A percentile compares a stretch with the other conserved stretches of the same genome.
Evolutionary conservation across 2,113 vertebrate genomes (phyloP).

Genomic region (Solea solea): DNA sequence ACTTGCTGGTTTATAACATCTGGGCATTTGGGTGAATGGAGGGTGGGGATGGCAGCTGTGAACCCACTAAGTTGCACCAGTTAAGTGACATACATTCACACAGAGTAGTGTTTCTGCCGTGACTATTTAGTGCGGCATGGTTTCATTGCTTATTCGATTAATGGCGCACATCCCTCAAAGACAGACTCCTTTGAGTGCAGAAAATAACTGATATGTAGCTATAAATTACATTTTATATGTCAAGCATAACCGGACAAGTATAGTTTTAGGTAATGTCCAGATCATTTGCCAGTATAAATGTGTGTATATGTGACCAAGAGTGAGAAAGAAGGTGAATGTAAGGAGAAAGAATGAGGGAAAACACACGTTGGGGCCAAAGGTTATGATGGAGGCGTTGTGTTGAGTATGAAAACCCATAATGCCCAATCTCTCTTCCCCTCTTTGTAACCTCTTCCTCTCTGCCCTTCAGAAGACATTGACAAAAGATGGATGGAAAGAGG

Average conservation of each 20-base stretch:
- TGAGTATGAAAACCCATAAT: slow-evolving; percentile 25
- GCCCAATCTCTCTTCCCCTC: slow-evolving; percentile 1
- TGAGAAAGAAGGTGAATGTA: neutral
- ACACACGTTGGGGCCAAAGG: slow-evolving; percentile 1
- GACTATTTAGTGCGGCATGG: too few species aligned
- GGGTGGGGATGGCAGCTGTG: neutral
- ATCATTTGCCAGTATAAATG: neutral
- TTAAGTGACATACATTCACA: too few species aligned
- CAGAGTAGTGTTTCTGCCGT: too few species aligned
- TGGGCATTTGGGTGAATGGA: neutral
- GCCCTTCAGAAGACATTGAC: slow-evolving; percentile 44
- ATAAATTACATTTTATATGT: neutral
- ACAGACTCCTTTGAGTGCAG: too few species aligned
- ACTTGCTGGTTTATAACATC: neutral
- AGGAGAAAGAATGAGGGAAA: neutral
- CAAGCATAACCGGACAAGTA: too few species aligned
- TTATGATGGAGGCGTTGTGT: neutral
- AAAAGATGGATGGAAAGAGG: slow-evolving; percentile 34
- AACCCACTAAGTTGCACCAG: too few species aligned
- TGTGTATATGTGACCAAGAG: neutral
- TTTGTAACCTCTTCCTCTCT: slow-evolving; percentile 15
- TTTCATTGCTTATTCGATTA: too few species aligned
- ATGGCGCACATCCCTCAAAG: too few species aligned
- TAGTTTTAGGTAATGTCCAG: too few species aligned
- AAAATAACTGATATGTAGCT: neutral